Evolutionary conservation across 2,888 invertebrate species (phyloP), one percentile per base, ranked within the genome.

Genomic region (Drosophila setosimentum): DNA sequence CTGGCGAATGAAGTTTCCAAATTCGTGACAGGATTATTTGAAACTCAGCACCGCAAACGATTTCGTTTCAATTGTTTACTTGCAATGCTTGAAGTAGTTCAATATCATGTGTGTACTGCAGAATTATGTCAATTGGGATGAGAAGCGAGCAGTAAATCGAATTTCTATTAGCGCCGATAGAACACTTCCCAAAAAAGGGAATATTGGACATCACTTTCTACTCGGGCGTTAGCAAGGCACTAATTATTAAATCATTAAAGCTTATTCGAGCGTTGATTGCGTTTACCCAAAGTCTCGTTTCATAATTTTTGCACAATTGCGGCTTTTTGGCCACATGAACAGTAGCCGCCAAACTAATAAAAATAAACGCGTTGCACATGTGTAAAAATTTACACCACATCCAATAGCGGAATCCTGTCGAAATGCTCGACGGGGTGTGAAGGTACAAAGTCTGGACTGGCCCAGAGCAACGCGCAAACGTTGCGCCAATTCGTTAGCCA

Each of bases 251-350:
- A 84, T 85, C 83, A 84, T 76, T 81, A 87, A 91, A 83, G 83
- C 85, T 80, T 75, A 85, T 76, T 83, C 87, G 76, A 80, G 89
- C 91, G 89, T 91, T 87, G 83, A 84, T 84, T 83, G 73, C 87
- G 91, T 91, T 92, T 91, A 89, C 82, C 74, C 82, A 91, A 82
- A 87, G 92, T 91, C 91, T 92, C 91, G 91, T 76, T 86, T 86
- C 77, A 84, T 88, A 80, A 89, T 89, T 86, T 85, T 82, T 83
- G 89, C 87, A 82, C 82, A 86, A 91, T 90, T 92, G 91, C 84
- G 91, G 91, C 90, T 87, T 88, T 90, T 73, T 21, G 45, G 50
- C 66, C 63, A 53, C 67, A 54, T 49, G 66, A 64, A 24, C 57
- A 54, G 60, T 63, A 60, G 64, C 74, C 76, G 68, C 61, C 75